Percentiles rank a stretch among this genome's conserved stretches.
These are phyloP conservation scores for Crotophaga sulcirostris DNA, from an alignment of 2,113 vertebrate species.

Conservation along the genomic window DNA sequence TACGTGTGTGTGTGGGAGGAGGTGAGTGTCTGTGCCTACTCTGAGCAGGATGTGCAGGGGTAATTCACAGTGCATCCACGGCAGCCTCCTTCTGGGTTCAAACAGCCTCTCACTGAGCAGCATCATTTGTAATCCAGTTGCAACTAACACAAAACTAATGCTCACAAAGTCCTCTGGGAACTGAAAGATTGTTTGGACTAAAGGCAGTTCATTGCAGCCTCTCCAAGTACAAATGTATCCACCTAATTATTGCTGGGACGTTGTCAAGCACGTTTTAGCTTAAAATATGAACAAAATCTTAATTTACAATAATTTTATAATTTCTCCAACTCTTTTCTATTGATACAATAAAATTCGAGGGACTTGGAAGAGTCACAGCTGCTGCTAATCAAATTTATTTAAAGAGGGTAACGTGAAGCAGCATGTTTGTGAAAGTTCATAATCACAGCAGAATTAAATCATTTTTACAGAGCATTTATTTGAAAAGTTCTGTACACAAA, in stretches of 20 bases:
- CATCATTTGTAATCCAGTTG: neutral
- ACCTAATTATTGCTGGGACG: neutral
- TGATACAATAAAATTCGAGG: neutral
- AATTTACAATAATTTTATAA: neutral
- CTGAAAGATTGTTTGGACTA: slow-evolving; percentile 14
- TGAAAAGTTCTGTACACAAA: slow-evolving; percentile 40
- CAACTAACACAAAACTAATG: neutral
- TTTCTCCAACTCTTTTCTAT: neutral
- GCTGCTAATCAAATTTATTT: slow-evolving; percentile 16
- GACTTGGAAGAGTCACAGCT: neutral
- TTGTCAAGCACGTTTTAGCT: slow-evolving; percentile 20
- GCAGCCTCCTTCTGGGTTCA: slow-evolving; percentile 66
- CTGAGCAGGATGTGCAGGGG: neutral
- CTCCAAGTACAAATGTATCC: neutral
- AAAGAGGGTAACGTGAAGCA: slow-evolving; percentile 10
- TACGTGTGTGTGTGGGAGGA: neutral
- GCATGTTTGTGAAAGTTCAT: neutral
- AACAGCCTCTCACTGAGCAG: slow-evolving; percentile 56
- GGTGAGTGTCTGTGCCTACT: neutral
- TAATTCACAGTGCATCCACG: slow-evolving; percentile 52
- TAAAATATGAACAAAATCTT: neutral
- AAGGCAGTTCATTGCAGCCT: neutral
- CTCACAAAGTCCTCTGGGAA: neutral
- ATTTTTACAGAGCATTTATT: slow-evolving; percentile 58
- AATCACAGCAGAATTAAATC: slow-evolving; percentile 39